A percentile compares a stretch with the other conserved stretches of the same genome.
Evolutionary conservation across 2,888 invertebrate species (phyloP).

Genomic region (Lypha dubia): DNA sequence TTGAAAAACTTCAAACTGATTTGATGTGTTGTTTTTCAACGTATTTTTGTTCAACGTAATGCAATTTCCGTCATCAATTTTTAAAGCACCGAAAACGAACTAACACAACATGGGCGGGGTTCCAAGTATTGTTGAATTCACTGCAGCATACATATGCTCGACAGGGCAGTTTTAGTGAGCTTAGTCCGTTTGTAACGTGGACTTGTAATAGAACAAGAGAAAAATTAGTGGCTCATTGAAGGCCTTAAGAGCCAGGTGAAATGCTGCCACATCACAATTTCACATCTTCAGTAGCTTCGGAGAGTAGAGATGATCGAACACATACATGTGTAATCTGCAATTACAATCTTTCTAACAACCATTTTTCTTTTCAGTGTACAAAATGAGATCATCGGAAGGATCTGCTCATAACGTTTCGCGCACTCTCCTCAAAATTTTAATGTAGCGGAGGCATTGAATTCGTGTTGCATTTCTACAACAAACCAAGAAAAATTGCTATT

Average conservation of each 20-base stretch:
- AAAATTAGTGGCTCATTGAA: no score
- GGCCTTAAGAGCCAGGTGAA: no score
- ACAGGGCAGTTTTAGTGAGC: background rate
- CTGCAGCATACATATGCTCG: constrained; percentile 13
- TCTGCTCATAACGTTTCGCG: background rate
- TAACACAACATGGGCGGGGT: constrained; percentile 63
- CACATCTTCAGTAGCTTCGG: no score
- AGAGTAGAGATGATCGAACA: no score
- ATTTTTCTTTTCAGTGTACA: background rate
- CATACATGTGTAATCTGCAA: no score
- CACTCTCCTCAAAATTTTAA: background rate
- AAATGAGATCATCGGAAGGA: background rate
- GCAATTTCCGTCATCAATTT: constrained; percentile 68
- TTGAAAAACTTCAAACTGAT: constrained; percentile 59
- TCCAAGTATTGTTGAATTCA: constrained; percentile 9
- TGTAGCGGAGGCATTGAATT: background rate
- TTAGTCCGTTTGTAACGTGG: background rate
- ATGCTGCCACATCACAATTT: no score
- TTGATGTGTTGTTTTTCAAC: constrained; percentile 61
- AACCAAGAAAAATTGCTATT: constrained; percentile 1
- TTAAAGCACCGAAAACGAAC: constrained; percentile 57
- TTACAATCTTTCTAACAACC: no score
- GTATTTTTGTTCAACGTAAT: constrained; percentile 51
- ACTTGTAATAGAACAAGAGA: background rate
- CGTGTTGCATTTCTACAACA: background rate